Base-by-base conservation (phyloP, 2,113 vertebrate species). In the Hypomesus transpacificus region DNA sequence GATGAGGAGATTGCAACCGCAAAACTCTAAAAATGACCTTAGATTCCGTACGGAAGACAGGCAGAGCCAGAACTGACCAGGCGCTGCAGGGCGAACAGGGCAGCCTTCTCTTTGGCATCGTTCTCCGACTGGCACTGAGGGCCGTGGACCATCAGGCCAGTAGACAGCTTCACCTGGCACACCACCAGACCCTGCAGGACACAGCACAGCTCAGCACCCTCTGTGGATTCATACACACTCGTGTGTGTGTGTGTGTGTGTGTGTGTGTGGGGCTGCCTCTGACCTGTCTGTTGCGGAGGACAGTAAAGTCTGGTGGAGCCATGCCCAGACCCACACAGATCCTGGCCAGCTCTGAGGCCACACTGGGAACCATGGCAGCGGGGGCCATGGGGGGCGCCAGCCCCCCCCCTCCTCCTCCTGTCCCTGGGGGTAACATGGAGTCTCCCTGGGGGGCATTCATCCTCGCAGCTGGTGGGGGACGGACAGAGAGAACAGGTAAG, bases 81-180 rank as follows among this genome's bases (percentile, higher is more conserved):
- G 66, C 93, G 94, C 51, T 98, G 96, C 62, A 98, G 90, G 70
- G 95, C 94, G 81, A 95, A 96, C 70, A 96, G 85, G 0, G 96
- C 95, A 5, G 97, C 96, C 76, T 95, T 96, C 82, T 98, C 96
- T 90, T 97, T 96, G 39, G 97, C 96, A 70, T 99, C 96, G 24
- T 89, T 92, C 87, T 99, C 96, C 8, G 95, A 93, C 72, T 91
- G 96, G 85, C 96, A 96, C 82, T 95, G 95, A 0, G 96, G 96
- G 1, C 97, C 96, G 0, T 94, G 95, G 14, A 98, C 91, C 83
- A 95, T 84, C 54, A 97, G 80, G 62, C 96, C 95, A 18, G 93
- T 98, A 18, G 95, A 95, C 73, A 99, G 86, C 74, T 96, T 97
- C 68, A 98, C 95, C 78, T 96, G 95, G 86, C 96, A 98, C 80